Conservation (phyloP, 2,113 vertebrate species). For the Misgurnus mizolepis region DNA sequence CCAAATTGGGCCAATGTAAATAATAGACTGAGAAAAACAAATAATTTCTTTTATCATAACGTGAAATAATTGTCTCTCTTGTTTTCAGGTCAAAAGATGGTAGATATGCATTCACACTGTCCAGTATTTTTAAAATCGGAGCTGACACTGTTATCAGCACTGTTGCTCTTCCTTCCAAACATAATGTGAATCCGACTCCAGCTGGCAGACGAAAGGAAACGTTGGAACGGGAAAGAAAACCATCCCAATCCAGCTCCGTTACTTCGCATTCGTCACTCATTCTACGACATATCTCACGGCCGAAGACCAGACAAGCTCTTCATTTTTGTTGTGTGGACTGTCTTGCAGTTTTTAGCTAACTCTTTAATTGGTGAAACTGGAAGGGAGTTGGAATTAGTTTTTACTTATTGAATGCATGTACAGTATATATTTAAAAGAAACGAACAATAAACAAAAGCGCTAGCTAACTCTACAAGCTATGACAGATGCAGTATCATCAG, state of each 20-base stretch:
- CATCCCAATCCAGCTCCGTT: conserved; percentile 78
- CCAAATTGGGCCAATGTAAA: too few relatives aligned
- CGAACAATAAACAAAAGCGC: conserved; percentile 76
- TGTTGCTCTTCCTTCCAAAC: conserved; percentile 80
- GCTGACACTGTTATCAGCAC: conserved; percentile 87
- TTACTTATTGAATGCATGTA: conserved; percentile 91
- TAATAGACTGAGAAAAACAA: too few relatives aligned
- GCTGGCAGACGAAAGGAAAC: conserved; percentile 63
- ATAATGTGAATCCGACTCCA: conserved; percentile 75
- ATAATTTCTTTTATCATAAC: background rate
- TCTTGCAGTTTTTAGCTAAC: conserved; percentile 95
- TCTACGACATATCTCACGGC: conserved; percentile 85
- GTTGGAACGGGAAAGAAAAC: conserved; percentile 56
- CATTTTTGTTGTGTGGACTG: conserved; percentile 87
- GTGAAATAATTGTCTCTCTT: conserved; percentile 21
- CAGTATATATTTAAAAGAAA: conserved; percentile 71
- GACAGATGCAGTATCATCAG: conserved; percentile 90
- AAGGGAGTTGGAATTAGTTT: conserved; percentile 84
- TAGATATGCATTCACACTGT: conserved; percentile 93
- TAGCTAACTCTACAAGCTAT: conserved; percentile 93
- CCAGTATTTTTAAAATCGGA: conserved; percentile 88
- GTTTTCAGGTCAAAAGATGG: conserved; percentile 83
- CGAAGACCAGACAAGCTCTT: conserved; percentile 68
- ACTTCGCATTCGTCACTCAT: conserved; percentile 79
- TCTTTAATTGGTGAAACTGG: conserved; percentile 85